These are phyloP conservation scores for Laticauda laticaudata DNA, from an alignment of 2,113 vertebrate species.

Conservation along the genomic window DNA sequence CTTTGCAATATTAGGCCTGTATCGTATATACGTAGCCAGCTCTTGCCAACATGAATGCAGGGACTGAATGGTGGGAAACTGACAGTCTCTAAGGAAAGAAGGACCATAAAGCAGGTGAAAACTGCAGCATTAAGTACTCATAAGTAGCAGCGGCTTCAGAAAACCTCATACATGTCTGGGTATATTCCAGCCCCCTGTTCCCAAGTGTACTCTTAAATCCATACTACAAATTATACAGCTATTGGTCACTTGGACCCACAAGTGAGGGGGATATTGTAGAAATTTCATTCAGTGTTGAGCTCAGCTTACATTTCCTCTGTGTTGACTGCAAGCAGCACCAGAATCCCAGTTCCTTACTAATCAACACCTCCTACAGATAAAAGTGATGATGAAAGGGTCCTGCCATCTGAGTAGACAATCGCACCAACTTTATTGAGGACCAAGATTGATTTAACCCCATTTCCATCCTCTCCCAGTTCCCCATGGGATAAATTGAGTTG, in stretches of 20 bases:
- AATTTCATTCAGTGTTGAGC: background rate
- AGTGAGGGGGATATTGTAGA: background rate
- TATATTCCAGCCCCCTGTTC: background rate
- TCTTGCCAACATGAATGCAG: constrained; percentile 6
- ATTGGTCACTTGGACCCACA: background rate
- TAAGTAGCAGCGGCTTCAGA: background rate
- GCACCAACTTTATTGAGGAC: constrained; percentile 83
- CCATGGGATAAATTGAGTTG: constrained; percentile 80
- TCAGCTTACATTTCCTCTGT: fast-evolving
- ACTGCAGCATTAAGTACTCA: background rate
- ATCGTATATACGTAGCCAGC: background rate
- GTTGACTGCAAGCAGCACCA: constrained; percentile 22
- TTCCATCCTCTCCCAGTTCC: constrained; percentile 6
- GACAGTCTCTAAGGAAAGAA: background rate
- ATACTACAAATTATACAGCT: background rate
- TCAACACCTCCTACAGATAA: constrained; percentile 66
- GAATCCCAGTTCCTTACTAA: constrained; percentile 22
- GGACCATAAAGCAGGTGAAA: background rate
- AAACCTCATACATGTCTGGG: background rate
- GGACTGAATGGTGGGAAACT: background rate
- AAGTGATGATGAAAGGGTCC: constrained; percentile 81
- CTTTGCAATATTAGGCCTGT: constrained; percentile 12
- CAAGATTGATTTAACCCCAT: constrained; percentile 75
- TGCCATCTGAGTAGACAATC: constrained; percentile 80
- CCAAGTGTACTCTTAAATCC: background rate